Base-by-base conservation (phyloP, 2,113 vertebrate species). In the Xiphorhynchus elegans region DNA sequence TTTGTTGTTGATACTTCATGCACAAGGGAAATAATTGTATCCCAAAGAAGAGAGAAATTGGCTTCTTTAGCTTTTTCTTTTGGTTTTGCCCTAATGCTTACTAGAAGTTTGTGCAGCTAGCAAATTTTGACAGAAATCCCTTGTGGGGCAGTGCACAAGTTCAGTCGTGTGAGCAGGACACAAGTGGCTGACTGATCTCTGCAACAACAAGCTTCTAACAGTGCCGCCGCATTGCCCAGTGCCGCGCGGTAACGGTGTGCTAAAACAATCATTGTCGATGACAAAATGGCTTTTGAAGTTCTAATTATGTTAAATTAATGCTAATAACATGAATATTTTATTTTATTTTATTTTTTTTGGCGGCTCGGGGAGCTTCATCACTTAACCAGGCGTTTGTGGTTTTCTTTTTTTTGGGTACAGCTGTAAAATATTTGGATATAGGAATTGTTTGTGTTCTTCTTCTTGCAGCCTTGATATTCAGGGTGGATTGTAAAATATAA, bases 21-120 rank as follows among this genome's bases (percentile, higher is more conserved):
- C 98, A 99, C 99, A 99, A 99, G 98, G 98, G 98, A 98, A 99
- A 98, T 98, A 98, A 98, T 98, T 98, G 98, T 98, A 99, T 99
- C 98, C 98, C 98, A 99, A 98, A 98, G 98, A 98, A 98, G 97
- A 98, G 97, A 93, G 90, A 97, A 97, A 97, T 98, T 97, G 97
- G 97, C 98, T 98, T 98, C 97, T 98, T 97, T 96, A 96, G 96
- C 98, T 97, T 98, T 98, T 98, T 96, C 97, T 97, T 97, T 91
- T 97, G 94, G 79, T 98, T 97, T 97, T 97, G 97, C 97, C 97
- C 97, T 97, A 98, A 97, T 98, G 98, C 98, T 99, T 99, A 98
- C 97, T 98, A 98, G 98, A 98, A 98, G 97, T 98, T 97, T 98
- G 98, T 98, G 98, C 98, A 98, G 98, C 96, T 96, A 97, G 97